Percentiles rank a stretch among this genome's conserved stretches.
Conservation (phyloP, 2,113 vertebrate species). For the Laterallus jamaicensis region DNA sequence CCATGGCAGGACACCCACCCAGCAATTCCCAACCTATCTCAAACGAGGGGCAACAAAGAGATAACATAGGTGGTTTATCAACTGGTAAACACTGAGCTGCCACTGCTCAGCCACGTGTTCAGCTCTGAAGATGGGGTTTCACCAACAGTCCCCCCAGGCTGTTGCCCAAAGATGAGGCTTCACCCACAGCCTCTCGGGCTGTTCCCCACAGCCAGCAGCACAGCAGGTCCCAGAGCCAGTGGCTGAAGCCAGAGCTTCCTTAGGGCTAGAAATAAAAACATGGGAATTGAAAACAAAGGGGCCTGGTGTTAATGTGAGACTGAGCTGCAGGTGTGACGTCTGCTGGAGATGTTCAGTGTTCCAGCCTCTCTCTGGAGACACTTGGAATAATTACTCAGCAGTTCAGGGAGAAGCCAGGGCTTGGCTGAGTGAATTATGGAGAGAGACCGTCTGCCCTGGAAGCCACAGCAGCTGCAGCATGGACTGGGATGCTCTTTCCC, state of each 20-base stretch:
- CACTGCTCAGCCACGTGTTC: too few relatives aligned
- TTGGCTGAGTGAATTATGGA: neutral
- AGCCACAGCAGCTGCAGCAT: rapidly evolving
- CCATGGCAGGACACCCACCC: rapidly evolving
- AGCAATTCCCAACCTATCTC: neutral
- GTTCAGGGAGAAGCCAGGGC: neutral
- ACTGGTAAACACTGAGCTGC: too few relatives aligned
- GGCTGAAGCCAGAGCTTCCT: neutral
- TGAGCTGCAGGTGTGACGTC: neutral
- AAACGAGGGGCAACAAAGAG: neutral
- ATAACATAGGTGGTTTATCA: neutral
- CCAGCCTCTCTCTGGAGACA: neutral
- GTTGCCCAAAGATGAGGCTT: too few relatives aligned
- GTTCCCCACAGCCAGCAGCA: neutral
- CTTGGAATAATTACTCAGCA: neutral
- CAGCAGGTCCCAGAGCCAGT: rapidly evolving
- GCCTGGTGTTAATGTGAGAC: neutral
- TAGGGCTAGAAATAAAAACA: neutral
- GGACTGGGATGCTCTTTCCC: rapidly evolving
- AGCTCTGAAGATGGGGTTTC: neutral
- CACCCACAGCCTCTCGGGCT: too few relatives aligned
- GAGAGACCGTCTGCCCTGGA: rapidly evolving
- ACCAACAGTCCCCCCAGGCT: too few relatives aligned
- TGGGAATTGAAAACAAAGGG: neutral
- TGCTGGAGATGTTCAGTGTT: conserved; percentile 16